Base-by-base conservation (phyloP, 2,888 invertebrate species). In the Anorthoa munda region DNA sequence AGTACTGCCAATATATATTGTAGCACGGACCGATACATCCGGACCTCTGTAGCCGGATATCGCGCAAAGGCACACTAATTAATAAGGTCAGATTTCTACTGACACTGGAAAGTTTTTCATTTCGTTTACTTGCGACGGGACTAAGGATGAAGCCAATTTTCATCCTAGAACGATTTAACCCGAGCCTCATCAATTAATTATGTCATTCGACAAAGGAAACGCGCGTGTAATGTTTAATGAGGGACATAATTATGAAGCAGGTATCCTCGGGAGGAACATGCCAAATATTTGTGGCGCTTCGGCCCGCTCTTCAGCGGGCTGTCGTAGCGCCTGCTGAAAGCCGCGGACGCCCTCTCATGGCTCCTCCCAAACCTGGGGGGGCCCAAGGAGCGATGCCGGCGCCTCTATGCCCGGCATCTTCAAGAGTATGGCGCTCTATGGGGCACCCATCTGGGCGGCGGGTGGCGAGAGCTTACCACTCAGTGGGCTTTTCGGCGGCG, bases 171-270 rank as follows among this genome's bases (percentile, higher is more conserved):
- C 51, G 48, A 67, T 23, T 72, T 46, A 72, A 74, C 39, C 56
- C 51, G n/a, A 70, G 58, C 53, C 26, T 66, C 60, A 26, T 67
- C 60, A 72, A 68, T 72, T 81, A 81, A 81, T 75, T 72, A 67
- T 56, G 31, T 70, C 46, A 70, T 72, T 74, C 13, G 39, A 81
- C 69, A 60, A 65, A 76, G 75, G 56, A 55, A 80, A 72, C 50
- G 59, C 18, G 21, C 46, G 72, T 72, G 51, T 73, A 64, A 72
- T 79, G 69, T 78, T 78, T 72, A 77, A 81, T 69, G 64, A 75
- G 51, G 23, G 26, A 55, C 71, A 69, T 83, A 60, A 79, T 73
- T 73, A 72, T 74, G 46, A 59, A 58, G 60, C 70, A 61, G 65
- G 13, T 60, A 53, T 31, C 58, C 67, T 46, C 50, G 48, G 31